Percentiles rank a stretch among this genome's conserved stretches.
Evolutionary conservation across 2,888 invertebrate species (phyloP).

Genomic region (Athalia rosae): DNA sequence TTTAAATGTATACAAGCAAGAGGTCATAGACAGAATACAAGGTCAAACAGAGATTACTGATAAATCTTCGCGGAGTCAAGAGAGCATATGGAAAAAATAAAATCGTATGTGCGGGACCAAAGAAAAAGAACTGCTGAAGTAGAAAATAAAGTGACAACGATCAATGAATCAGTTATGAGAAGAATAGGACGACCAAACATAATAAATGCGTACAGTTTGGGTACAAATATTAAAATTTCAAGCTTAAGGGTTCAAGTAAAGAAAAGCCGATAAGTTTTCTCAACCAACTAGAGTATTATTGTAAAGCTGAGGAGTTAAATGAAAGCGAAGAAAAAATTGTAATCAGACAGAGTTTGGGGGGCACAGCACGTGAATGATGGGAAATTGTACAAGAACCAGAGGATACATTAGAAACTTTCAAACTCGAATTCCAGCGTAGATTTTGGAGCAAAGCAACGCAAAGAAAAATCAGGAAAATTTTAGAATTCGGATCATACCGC

Average conservation of each 20-base stretch:
- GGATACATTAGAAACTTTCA: not conserved
- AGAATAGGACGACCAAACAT: too few relatives aligned
- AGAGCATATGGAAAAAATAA: too few relatives aligned
- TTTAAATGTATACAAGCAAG: too few relatives aligned
- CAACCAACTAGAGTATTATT: not conserved
- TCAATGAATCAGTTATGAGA: too few relatives aligned
- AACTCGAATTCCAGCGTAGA: not conserved
- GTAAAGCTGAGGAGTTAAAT: not conserved
- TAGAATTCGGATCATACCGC: not conserved
- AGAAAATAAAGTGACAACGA: too few relatives aligned
- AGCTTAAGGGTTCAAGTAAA: not conserved
- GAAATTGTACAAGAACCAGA: not conserved
- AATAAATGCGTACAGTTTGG: not conserved
- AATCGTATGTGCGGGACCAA: too few relatives aligned
- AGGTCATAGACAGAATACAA: too few relatives aligned
- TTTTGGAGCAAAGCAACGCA: not conserved
- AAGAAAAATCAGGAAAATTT: not conserved
- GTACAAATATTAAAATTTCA: not conserved
- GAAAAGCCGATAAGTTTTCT: conserved; percentile 1
- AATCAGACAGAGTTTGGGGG: not conserved
- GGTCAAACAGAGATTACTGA: too few relatives aligned
- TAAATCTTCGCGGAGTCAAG: too few relatives aligned
- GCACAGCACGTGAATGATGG: not conserved
- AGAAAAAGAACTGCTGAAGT: too few relatives aligned
- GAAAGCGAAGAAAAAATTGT: not conserved